Conservation (phyloP, 2,113 vertebrate genomes). For the Scomber japonicus region DNA sequence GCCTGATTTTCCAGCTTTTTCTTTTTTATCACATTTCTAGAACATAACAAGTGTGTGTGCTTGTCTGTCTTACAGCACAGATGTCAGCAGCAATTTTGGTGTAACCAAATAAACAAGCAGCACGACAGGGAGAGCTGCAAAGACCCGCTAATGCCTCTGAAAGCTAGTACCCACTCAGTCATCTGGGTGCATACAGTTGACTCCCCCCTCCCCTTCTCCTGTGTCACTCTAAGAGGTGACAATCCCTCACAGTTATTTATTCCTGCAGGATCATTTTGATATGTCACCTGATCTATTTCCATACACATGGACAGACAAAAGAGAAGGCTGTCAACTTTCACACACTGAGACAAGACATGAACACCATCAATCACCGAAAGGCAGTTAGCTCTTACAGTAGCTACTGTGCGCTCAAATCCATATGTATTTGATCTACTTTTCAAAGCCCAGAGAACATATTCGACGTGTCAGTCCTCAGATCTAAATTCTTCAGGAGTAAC, state of each 20-base stretch:
- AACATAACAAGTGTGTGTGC: not conserved
- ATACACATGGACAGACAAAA: slow-evolving; percentile 3
- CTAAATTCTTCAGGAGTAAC: not conserved
- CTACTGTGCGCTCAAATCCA: not conserved
- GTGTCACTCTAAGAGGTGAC: slow-evolving; percentile 55
- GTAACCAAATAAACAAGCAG: not conserved
- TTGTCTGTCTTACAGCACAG: slow-evolving; percentile 2
- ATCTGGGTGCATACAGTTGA: slow-evolving; percentile 31
- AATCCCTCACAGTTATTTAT: slow-evolving; percentile 73
- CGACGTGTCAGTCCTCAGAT: not conserved
- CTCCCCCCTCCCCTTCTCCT: not conserved
- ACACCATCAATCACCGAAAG: not conserved
- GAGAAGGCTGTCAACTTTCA: slow-evolving; percentile 20
- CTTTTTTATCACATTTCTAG: not conserved
- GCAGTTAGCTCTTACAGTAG: not conserved
- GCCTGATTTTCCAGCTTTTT: too few relatives aligned
- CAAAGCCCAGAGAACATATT: slow-evolving; percentile 11
- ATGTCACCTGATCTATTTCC: slow-evolving; percentile 46
- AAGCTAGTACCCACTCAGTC: slow-evolving; percentile 17
- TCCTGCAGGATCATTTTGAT: slow-evolving; percentile 63
- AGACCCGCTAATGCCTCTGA: not conserved
- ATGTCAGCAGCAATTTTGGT: not conserved
- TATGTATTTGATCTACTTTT: slow-evolving; percentile 13
- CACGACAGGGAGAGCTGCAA: slow-evolving; percentile 28
- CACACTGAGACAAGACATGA: slow-evolving; percentile 5